phyloP scores from a whole-genome alignment of 2,113 vertebrate genomes.

The Microcebus jonahi region DNA sequence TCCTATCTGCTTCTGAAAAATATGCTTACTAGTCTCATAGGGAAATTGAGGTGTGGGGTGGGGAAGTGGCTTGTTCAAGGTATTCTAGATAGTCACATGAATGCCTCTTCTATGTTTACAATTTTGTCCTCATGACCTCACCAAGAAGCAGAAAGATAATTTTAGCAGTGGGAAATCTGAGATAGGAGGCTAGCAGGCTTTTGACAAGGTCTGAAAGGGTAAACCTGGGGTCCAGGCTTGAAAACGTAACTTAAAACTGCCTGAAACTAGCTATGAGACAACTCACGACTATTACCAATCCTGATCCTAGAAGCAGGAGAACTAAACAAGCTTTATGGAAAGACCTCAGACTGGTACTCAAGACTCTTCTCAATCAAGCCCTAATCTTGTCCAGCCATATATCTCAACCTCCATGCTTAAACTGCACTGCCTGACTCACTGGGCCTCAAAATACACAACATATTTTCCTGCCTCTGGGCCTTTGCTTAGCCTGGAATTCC shows the following conservation, averaged over 20 bases:
- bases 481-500: conserved; percentile 8
- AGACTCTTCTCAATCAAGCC: conserved; percentile 21
- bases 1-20: conserved; percentile 46
- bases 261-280: neutral
- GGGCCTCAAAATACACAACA: neutral
- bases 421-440: neutral
- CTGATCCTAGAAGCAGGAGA: conserved; percentile 23
- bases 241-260: conserved; percentile 50
- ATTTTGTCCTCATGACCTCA: conserved; percentile 53
- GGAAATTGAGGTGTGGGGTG: conserved; percentile 40
- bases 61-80: neutral
- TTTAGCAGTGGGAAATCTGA: conserved; percentile 78
- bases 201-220: conserved; percentile 53
- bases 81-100: conserved; percentile 51
- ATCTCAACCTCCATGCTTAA: neutral
- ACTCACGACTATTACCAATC: neutral
- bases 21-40: conserved; percentile 10
- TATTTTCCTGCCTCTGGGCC: neutral
- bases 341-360: neutral
- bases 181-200: conserved; percentile 10
- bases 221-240: conserved; percentile 31
- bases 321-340: conserved; percentile 28
- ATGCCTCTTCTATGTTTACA: conserved; percentile 57
- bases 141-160: conserved; percentile 64
- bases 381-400: neutral